These are phyloP conservation scores for Thymelicus acteon DNA, from an alignment of 2,888 invertebrate genomes.

Conservation along the genomic window DNA sequence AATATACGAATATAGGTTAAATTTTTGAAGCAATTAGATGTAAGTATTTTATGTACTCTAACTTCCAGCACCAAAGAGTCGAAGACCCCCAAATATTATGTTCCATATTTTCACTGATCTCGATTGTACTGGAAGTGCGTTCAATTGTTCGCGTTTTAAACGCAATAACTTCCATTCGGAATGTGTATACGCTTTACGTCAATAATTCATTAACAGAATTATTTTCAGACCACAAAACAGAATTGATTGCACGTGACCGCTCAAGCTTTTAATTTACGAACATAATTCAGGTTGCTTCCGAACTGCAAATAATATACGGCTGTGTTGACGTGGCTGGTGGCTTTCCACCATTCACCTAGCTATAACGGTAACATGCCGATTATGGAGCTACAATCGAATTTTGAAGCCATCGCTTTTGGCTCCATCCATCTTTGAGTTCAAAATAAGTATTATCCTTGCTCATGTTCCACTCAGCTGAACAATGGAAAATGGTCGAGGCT, in stretches of 20 bases:
- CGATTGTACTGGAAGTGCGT: conserved; percentile 3
- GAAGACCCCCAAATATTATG: background rate
- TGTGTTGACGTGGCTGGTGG: no score
- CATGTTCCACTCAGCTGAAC: no score
- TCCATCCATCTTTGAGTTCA: no score
- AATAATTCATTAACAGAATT: conserved; percentile 23
- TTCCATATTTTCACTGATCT: background rate
- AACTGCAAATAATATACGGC: no score
- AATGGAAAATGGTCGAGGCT: no score
- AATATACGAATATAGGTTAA: no score
- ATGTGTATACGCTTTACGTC: conserved; percentile 21
- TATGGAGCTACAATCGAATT: no score
- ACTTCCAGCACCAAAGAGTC: background rate
- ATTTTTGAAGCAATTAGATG: background rate
- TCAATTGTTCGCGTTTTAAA: conserved; percentile 8
- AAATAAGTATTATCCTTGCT: no score
- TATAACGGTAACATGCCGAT: no score
- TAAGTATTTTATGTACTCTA: background rate
- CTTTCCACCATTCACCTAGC: no score
- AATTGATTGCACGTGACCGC: background rate
- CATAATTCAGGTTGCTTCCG: background rate
- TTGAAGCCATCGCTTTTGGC: no score
- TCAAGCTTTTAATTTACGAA: background rate
- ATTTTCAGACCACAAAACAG: conserved; percentile 7
- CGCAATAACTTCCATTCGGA: conserved; percentile 12